Base-by-base conservation (phyloP, 1,140 invertebrate species). In the Apis dorsata region DNA sequence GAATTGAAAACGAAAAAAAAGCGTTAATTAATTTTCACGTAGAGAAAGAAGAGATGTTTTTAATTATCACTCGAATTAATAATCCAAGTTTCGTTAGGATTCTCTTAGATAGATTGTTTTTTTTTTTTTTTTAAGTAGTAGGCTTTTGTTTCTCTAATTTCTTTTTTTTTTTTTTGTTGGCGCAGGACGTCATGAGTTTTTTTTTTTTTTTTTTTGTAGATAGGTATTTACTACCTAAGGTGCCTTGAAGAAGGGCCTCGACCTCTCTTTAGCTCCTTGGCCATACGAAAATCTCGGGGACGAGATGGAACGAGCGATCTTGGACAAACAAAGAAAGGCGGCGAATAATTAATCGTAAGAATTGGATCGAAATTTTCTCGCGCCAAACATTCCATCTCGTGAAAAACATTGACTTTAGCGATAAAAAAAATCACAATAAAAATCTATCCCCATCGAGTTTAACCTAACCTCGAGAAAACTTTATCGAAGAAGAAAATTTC, bases 141-240 rank as follows among this genome's bases (percentile, higher is more conserved):
- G 34, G 86, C 82, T 91, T 91, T 89, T 84, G 86, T 90, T 87
- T 87, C 79, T 90, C 68, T 85, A 80, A 90, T 90, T 89, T 89
- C 84, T 89, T 78, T 81, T 63, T 24, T 24, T 11, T 55, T 55
- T 57, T 12, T 73, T 86, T 86, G 87, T 92, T 93, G 93, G 83
- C 93, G 93, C 93, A 90, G 93, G 93, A 93, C 93, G 93, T 93
- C 93, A 93, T 82, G 72, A 76, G 44, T 19, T 21, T n/a, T 84
- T 49, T 77, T 72, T 84, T 83, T 72, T 77, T 71, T 34, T 53
- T 55, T 84, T 55, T 68, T 60, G 66, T 92, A 85, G 84, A 75
- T 89, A 90, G 89, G 84, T 83, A 83, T 89, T 7, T 89, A 75
- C 80, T 86, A 87, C 78, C 88, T 89, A 88, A 90, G 86, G 86